Evolutionary conservation across 2,888 invertebrate genomes (phyloP).

Genomic region (Eledone cirrhosa): DNA sequence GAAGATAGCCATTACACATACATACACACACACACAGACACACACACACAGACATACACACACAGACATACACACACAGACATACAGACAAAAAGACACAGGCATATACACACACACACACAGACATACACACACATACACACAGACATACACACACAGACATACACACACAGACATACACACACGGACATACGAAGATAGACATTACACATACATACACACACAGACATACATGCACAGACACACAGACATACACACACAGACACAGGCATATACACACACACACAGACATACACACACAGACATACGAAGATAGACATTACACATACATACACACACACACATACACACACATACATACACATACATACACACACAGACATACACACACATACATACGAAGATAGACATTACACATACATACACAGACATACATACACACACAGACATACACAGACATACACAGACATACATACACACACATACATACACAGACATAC

Average conservation of each 20-base stretch:
- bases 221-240: background rate
- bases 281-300: background rate
- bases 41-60: background rate
- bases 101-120: background rate
- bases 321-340: too few relatives aligned
- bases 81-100: background rate
- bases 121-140: background rate
- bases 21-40: too few relatives aligned
- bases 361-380: background rate
- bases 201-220: background rate
- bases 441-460: constrained; percentile 2
- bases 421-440: background rate
- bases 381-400: background rate
- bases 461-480: background rate
- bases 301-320: too few relatives aligned
- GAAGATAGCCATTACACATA: too few relatives aligned
- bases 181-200: too few relatives aligned
- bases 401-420: background rate
- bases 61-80: background rate
- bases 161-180: background rate
- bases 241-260: background rate
- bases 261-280: background rate
- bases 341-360: background rate
- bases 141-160: background rate
- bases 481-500: background rate